Percentiles rank a stretch among this genome's conserved stretches.
Evolutionary conservation across 2,888 invertebrate genomes (phyloP).

Genomic region (Dryococelus australis): DNA sequence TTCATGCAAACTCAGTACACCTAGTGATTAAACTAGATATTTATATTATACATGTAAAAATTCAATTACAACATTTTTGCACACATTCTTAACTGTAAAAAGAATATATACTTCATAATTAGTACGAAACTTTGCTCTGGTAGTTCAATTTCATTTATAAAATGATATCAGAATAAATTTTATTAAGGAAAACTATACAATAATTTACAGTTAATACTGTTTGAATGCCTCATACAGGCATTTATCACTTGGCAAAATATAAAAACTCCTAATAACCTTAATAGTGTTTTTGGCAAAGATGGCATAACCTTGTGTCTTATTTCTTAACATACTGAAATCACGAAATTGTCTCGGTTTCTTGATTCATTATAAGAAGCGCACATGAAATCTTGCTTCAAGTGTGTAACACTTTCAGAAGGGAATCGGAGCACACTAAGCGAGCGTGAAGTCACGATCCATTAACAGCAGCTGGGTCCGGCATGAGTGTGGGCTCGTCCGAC

Average conservation of each 20-base stretch:
- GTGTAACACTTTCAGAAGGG: neutral
- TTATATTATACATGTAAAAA: no score
- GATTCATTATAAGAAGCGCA: no score
- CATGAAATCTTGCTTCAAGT: neutral
- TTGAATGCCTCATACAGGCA: neutral
- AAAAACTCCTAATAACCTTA: neutral
- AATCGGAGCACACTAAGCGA: neutral
- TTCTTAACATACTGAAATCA: neutral
- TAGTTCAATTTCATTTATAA: neutral
- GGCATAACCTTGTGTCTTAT: neutral
- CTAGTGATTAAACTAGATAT: no score
- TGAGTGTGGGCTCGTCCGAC: slow-evolving; percentile 13
- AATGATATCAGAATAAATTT: neutral
- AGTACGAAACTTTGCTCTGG: neutral
- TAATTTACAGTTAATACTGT: neutral
- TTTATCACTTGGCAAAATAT: neutral
- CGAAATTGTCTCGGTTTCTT: no score
- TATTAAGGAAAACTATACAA: neutral
- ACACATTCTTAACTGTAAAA: no score
- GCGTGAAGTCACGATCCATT: neutral
- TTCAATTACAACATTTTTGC: no score
- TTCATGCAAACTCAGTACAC: no score
- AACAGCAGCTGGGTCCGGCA: neutral
- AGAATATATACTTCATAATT: neutral
- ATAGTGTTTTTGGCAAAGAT: neutral